Base-by-base conservation (phyloP, 2,113 vertebrate genomes). In the Aegypius monachus region DNA sequence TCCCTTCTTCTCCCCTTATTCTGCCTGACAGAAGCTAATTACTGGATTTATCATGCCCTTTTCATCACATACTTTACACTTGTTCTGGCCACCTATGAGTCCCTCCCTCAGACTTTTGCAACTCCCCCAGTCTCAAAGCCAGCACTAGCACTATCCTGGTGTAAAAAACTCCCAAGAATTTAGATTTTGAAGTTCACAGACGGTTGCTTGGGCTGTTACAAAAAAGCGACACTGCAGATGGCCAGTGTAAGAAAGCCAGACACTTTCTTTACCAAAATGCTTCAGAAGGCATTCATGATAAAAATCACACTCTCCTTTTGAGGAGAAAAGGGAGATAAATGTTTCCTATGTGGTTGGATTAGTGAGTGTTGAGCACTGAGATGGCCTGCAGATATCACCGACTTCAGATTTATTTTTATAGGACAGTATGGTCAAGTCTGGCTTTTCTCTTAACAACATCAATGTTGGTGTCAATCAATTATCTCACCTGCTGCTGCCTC, bases 11-110 rank as follows among this genome's bases (percentile, higher is more conserved):
- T 88, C 53, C 50, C 84, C 86, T 77, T 93, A 83, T 83, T 96
- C 81, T 80, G 59, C 53, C 62, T 87, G 86, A 87, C 81, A 93
- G 82, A 59, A 92, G 78, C 81, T 89, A 95, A 91, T 93, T 93
- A 91, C 81, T 88, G 92, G 92, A 95, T 96, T 96, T 96, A 94
- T 93, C 84, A 48, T 8, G 62, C 48, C 85, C 84, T 95, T 96
- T 96, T 94, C 90, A 85, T 86, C 90, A 90, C 87, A 74, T 72
- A 59, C 65, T 95, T 85, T 36, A 81, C 1, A 0, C 70, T 70
- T 85, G 34, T 53, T 67, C 92, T 93, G 81, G 83, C 47, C 70
- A 82, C 81, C 42, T 77, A 5, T 22, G 42, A 72, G 52, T 55
- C 31, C 31, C 43, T 86, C 83, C 36, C 74, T 62, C 61, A 90